These are phyloP conservation scores for Camponotus floridanus DNA, from an alignment of 1,140 invertebrate species.

Conservation along the genomic window DNA sequence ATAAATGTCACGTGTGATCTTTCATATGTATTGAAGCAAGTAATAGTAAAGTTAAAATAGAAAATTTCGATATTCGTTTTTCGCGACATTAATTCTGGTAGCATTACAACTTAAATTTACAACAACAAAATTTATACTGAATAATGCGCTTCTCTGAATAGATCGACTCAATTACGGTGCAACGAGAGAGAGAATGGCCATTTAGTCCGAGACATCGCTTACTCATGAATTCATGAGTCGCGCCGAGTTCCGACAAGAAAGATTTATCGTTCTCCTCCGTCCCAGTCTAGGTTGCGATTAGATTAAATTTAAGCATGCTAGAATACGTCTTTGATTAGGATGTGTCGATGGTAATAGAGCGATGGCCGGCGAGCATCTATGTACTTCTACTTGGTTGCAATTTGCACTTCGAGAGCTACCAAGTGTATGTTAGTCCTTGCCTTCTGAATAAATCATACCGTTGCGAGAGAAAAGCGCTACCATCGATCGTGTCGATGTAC, in stretches of 20 bases:
- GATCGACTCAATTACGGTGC: conserved; percentile 13
- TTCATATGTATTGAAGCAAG: neutral
- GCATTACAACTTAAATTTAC: neutral
- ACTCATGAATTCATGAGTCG: conserved; percentile 49
- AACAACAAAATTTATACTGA: neutral
- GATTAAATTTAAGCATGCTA: conserved; percentile 39
- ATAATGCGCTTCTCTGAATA: conserved; percentile 27
- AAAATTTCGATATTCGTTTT: neutral
- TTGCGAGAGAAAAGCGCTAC: conserved; percentile 34
- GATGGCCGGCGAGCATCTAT: neutral
- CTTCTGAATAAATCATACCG: conserved; percentile 59
- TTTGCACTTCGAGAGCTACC: conserved; percentile 37
- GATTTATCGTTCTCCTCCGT: conserved; percentile 22
- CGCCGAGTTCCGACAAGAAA: conserved; percentile 7
- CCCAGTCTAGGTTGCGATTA: neutral
- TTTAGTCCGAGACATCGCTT: conserved; percentile 33
- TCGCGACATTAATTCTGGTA: neutral
- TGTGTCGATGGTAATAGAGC: neutral
- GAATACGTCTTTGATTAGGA: conserved; percentile 59
- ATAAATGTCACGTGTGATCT: neutral
- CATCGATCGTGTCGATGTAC: neutral
- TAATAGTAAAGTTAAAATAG: neutral
- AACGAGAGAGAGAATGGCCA: conserved; percentile 29
- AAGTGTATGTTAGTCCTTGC: conserved; percentile 10
- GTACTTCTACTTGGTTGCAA: conserved; percentile 14